Base-by-base conservation (phyloP, 2,888 invertebrate genomes). In the Ormyrus rosae region DNA sequence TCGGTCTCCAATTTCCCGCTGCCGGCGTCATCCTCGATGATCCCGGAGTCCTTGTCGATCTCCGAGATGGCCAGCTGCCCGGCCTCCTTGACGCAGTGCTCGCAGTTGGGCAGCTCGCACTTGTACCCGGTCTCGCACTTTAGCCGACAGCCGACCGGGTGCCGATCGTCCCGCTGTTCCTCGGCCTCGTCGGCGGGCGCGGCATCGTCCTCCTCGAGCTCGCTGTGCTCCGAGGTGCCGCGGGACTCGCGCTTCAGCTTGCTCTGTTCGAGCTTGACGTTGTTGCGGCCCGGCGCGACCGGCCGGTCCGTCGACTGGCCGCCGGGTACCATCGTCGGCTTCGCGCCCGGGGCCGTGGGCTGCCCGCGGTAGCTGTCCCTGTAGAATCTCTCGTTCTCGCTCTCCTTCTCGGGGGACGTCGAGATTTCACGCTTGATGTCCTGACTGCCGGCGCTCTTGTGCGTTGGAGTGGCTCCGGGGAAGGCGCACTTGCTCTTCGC, bases 181-280 rank as follows among this genome's bases (percentile, higher is more conserved):
- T 72, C 56, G 19, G 5, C 67, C 13, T 67, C 58, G 0, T 51
- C 56, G 5, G 48, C 6, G 2, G 34, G 5, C 50, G 51, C 5
- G 50, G 51, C 60, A 2, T 51, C n/a, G 5, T 8, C 8, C 6
- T 7, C 11, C 6, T 13, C 46, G 55, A 4, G 80, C 88, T 34
- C 11, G 71, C 53, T 67, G 63, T 10, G 56, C 81, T 87, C 85
- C 78, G 63, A 51, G 5, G 7, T 13, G 5, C 10, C 86, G 82
- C 90, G 89, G 48, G 90, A 87, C 60, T 91, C 90, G 83, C 90
- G 90, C 83, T 90, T 90, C 51, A 90, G 90, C 78, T 90, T 89
- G 83, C 89, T 90, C 83, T 90, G 90, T 79, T 90, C 90, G 68
- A 89, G 74, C 76, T 91, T 90, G 75, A 90, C 87, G 60, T 85